Evolutionary conservation across 1,140 invertebrate genomes (phyloP), one percentile per base, ranked within the genome.

Genomic region (Drosophila kohkoa): DNA sequence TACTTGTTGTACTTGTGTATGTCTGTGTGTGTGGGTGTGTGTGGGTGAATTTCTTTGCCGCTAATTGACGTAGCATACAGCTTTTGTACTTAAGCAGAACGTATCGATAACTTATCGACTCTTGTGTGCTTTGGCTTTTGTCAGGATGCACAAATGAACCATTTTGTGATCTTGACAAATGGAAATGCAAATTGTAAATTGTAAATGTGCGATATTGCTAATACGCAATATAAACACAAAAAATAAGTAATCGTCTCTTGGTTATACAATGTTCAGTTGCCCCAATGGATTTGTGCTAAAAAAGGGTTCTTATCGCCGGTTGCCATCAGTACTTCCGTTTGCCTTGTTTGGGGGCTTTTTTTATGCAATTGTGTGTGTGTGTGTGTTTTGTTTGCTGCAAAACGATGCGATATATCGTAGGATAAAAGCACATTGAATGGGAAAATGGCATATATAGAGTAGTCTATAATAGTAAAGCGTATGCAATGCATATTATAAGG

Each of bases 271-370:
- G 1, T 46, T 57, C 6, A 35, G 54, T 25, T 20, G 30, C 45
- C 63, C 15, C 69, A 51, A n/a, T 32, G 70, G 62, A 72, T 30
- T 68, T 51, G 4, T 11, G 32, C 55, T 43, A 25, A 73, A 72
- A 66, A 66, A 66, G 57, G 57, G 52, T 69, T 70, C 51, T 75
- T 75, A 63, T 63, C 72, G 35, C 10, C 13, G 64, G 49, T 25
- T 25, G 58, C 32, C 65, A 75, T 75, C 72, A 32, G 49, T n/a
- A 57, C 41, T 69, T 69, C 43, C 66, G 43, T 49, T 74, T 30
- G 57, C 30, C 30, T 55, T 68, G 71, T 60, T 73, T 69, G 7
- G 7, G 5, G 49, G 38, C 38, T 8, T 46, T 59, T 67, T 45
- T 54, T 49, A 48, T 64, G 7, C 30, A 8, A 6, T 32, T 32